Evolutionary conservation across 2,888 invertebrate species (phyloP), one percentile per base, ranked within the genome.

Genomic region (Camptogramma bilineatum): DNA sequence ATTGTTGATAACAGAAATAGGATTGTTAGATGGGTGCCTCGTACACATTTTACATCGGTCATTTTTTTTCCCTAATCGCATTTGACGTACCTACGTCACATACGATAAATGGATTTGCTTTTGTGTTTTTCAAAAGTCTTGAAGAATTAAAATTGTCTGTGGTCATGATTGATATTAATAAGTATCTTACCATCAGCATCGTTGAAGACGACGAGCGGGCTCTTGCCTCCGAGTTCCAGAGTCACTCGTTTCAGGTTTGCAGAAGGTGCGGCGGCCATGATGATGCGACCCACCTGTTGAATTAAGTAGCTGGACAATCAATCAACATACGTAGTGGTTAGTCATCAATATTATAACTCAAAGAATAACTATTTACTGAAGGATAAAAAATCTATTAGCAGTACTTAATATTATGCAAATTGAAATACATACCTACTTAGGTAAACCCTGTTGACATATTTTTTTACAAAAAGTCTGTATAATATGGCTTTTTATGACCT

Each of bases 141-240:
- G 13, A 13, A 39, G 2, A 39, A 39, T 39, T 2, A 4, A 39
- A 39, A 39, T 39, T 13, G 10, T 13, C 13, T 4, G 13, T 13
- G 13, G 34, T 28, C 7, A 44, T 4, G 4, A 24, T 10, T 50
- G 42, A 18, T 68, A n/a, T n/a, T n/a, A n/a, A n/a, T n/a, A n/a
- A n/a, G n/a, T n/a, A 68, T 50, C 92, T 91, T 88, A 96, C 97
- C 87, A 81, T 97, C 94, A 53, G 94, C 96, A 87, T 97, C 97
- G 66, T 96, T 95, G 79, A 97, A 97, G 57, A 98, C 92, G 48
- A 98, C 96, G n/a, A 97, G 89, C 0, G 98, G 97, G 80, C 97
- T 97, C 87, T 98, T 98, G 76, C 98, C 98, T 57, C 98, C 98
- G 55, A 98, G 93, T 83, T 98, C 98, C 62, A 98, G 89, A 1